Percentiles rank a stretch among this genome's conserved stretches.
Conservation (phyloP, 2,797 vertebrate genomes). For the Thalassophryne amazonica region DNA sequence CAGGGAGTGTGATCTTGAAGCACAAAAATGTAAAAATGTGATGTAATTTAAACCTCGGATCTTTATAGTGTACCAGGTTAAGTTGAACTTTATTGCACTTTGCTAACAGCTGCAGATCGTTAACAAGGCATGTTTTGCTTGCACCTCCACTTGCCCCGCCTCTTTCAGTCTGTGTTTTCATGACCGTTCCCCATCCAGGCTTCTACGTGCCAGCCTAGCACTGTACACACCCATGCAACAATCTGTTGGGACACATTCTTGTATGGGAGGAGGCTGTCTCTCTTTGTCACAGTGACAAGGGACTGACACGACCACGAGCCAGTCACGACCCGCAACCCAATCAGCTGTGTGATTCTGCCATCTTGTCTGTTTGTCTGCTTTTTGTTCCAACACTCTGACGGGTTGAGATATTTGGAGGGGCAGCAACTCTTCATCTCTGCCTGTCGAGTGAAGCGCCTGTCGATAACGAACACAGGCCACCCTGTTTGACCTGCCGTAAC, state of each 20-base stretch:
- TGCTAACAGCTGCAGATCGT: neutral
- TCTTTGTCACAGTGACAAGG: slow-evolving; percentile 26
- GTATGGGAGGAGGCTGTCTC: slow-evolving; percentile 18
- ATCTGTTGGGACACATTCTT: slow-evolving; percentile 49
- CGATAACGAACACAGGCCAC: slow-evolving; percentile 21
- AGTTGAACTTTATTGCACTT: too few relatives aligned
- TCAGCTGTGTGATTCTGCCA: slow-evolving; percentile 62
- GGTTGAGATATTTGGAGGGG: slow-evolving; percentile 9
- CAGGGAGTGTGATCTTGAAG: too few relatives aligned
- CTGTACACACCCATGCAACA: slow-evolving; percentile 41
- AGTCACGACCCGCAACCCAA: slow-evolving; percentile 36
- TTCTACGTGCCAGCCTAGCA: slow-evolving; percentile 37
- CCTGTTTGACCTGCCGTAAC: slow-evolving; percentile 40
- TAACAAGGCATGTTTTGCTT: neutral
- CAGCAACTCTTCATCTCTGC: slow-evolving; percentile 7
- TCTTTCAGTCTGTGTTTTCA: slow-evolving; percentile 39
- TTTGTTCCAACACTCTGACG: slow-evolving; percentile 18
- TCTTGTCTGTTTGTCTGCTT: slow-evolving; percentile 53
- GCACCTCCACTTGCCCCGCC: slow-evolving; percentile 21
- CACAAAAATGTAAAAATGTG: too few relatives aligned
- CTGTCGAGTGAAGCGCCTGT: slow-evolving; percentile 12
- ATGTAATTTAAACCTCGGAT: too few relatives aligned
- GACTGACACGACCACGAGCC: slow-evolving; percentile 33
- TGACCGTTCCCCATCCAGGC: slow-evolving; percentile 31
- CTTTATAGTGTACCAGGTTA: too few relatives aligned